These are phyloP conservation scores for Rhombomys opimus DNA, from an alignment of 2,113 vertebrate genomes.

Conservation along the genomic window DNA sequence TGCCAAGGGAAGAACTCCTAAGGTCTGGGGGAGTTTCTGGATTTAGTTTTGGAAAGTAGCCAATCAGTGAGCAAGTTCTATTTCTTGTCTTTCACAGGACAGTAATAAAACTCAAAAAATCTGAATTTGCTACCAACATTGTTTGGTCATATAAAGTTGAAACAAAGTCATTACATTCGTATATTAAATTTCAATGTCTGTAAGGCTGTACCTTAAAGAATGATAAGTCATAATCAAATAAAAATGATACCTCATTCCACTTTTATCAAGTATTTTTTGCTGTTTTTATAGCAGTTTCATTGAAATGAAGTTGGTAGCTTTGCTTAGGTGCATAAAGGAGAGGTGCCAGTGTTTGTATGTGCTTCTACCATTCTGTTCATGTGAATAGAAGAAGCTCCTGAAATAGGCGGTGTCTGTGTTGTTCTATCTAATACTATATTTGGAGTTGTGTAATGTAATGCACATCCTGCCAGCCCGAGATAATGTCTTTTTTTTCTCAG, in stretches of 20 bases:
- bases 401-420: neutral
- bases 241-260: neutral
- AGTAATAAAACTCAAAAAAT: constrained; percentile 11
- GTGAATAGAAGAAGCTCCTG: constrained; percentile 12
- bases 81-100: constrained; percentile 1
- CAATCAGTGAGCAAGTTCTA: neutral
- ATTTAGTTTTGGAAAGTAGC: neutral
- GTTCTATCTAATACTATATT: constrained; percentile 54
- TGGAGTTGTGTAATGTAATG: constrained; percentile 53
- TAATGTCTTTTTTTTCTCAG: constrained; percentile 28
- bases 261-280: constrained; percentile 9
- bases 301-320: constrained; percentile 31
- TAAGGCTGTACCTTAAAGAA: constrained; percentile 1
- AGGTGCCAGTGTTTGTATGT: neutral
- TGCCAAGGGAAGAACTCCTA: neutral
- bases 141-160: constrained; percentile 51
- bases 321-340: neutral
- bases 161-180: constrained; percentile 19
- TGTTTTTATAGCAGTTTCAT: constrained; percentile 26
- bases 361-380: neutral
- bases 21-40: neutral
- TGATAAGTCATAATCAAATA: constrained; percentile 42
- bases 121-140: constrained; percentile 23
- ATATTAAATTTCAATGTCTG: neutral
- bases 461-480: constrained; percentile 69